A percentile compares a stretch with the other conserved stretches of the same genome.
phyloP scores from a whole-genome alignment of 2,797 vertebrate genomes.

The Buceros bicornis region DNA sequence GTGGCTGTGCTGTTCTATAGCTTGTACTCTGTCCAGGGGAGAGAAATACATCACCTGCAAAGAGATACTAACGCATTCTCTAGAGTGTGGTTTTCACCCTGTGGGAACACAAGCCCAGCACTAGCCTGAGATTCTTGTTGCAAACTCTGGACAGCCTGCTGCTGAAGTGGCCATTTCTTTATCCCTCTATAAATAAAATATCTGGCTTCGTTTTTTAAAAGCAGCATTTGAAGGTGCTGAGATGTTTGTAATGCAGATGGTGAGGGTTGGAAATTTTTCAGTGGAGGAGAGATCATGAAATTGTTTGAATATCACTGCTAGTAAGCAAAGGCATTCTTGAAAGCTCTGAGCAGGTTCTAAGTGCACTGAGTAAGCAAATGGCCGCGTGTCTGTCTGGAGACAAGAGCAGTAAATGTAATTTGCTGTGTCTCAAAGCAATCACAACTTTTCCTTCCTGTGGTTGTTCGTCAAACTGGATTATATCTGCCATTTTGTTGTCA shows the following conservation, averaged over 20 bases:
- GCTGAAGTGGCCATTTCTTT: background rate
- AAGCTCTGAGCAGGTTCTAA: background rate
- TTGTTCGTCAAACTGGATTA: background rate
- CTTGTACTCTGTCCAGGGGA: background rate
- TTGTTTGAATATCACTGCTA: background rate
- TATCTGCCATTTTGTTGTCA: background rate
- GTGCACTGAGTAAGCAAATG: background rate
- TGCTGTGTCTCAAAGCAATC: background rate
- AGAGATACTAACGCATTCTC: background rate
- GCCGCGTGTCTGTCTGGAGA: background rate
- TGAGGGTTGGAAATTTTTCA: background rate
- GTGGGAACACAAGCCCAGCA: background rate
- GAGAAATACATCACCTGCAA: background rate
- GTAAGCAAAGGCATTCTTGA: conserved; percentile 1
- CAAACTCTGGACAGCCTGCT: background rate
- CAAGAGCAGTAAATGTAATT: background rate
- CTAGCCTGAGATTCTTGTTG: background rate
- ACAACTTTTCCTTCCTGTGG: background rate
- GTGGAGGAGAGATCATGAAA: background rate
- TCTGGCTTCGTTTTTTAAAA: background rate
- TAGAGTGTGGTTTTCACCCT: background rate
- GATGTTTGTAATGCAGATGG: background rate
- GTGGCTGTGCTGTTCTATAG: background rate
- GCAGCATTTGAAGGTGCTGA: background rate
- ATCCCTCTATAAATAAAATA: background rate